Evolutionary conservation across 2,113 vertebrate species (phyloP).

Genomic region (Grantiella picta): DNA sequence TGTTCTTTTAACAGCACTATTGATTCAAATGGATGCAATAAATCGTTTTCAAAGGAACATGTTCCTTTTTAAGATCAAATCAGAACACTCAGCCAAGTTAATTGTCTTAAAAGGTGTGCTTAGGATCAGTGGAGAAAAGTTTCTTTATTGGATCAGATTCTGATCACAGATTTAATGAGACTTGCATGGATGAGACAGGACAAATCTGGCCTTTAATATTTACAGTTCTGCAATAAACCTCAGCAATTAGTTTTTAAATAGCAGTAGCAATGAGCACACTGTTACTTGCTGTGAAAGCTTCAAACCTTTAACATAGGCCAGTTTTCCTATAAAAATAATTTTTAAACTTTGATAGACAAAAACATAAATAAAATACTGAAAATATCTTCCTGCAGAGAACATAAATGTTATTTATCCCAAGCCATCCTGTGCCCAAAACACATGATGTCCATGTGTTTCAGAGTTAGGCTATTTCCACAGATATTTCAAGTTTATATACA

Average conservation of each 20-base stretch:
- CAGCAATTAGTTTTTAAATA: neutral
- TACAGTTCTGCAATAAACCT: neutral
- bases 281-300: neutral
- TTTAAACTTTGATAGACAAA: neutral
- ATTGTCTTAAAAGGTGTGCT: constrained; percentile 32
- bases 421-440: neutral
- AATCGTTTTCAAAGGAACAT: neutral
- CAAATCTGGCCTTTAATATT: neutral
- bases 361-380: neutral
- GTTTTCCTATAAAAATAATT: neutral
- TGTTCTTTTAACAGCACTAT: neutral
- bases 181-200: neutral
- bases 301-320: neutral
- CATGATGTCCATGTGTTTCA: neutral
- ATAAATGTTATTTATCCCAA: neutral
- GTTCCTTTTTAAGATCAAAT: constrained; percentile 18
- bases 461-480: neutral
- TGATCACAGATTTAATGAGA: neutral
- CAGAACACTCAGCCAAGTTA: neutral
- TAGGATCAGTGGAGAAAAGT: neutral
- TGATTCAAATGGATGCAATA: constrained; percentile 13
- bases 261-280: neutral
- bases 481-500: neutral
- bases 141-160: neutral
- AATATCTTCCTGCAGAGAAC: neutral